Base-by-base conservation (phyloP, 2,113 vertebrate genomes). In the Camarhynchus parvulus region DNA sequence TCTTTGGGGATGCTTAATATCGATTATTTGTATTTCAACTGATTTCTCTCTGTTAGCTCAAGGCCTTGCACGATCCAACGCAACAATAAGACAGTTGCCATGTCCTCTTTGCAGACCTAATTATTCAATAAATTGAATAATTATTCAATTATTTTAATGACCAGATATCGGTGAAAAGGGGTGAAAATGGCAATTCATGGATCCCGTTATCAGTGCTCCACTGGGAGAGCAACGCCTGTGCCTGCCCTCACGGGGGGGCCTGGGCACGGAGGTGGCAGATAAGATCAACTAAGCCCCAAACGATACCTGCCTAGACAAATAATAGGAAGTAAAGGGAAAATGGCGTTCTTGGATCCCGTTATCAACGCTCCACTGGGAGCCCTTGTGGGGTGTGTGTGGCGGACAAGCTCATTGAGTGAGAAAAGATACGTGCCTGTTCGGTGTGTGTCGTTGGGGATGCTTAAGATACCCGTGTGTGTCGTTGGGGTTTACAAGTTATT, bases 221-320 rank as follows among this genome's bases (percentile, higher is more conserved):
- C 83, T 21, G 96, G 95, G 96, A 92, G 59, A 20, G 85, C 59
- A n/a, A n/a, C n/a, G n/a, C n/a, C n/a, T n/a, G n/a, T n/a, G n/a
- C n/a, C n/a, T n/a, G n/a, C n/a, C n/a, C n/a, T n/a, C n/a, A n/a
- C n/a, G n/a, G n/a, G n/a, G n/a, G n/a, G n/a, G n/a, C n/a, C n/a
- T n/a, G n/a, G n/a, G n/a, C n/a, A n/a, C n/a, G n/a, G n/a, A n/a
- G 97, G 95, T 72, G 83, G 78, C 44, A 97, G 97, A 98, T 98
- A 96, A 98, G 97, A 97, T n/a, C n/a, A n/a, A n/a, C n/a, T 98
- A 96, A 97, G 95, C 79, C 91, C 66, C 39, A n/a, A 70, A 58
- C 96, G 82, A 97, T 93, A 83, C 95, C 93, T 96, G 37, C 37
- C 37, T 8, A 37, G 37, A 37, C 37, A 37, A 37, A n/a, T n/a